Conservation (phyloP, 2,888 invertebrate genomes). For the Trissonchulus latispiculum region DNA sequence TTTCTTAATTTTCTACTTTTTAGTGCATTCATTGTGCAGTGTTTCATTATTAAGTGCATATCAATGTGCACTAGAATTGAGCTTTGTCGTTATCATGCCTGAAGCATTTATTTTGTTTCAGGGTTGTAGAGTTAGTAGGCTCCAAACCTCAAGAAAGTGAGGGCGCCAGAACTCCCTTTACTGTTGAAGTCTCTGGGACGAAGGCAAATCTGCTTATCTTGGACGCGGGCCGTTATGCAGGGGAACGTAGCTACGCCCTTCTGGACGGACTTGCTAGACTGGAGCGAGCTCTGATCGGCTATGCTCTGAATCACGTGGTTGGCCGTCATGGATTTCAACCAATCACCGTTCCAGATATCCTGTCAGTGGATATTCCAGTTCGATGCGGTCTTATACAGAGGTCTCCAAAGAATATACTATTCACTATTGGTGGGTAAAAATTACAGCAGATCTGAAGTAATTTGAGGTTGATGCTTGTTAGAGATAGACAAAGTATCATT, state of each 20-base stretch:
- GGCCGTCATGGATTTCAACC: conserved; percentile 24
- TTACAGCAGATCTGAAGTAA: too few species aligned
- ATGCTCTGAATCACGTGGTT: conserved; percentile 17
- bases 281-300: conserved; percentile 29
- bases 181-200: neutral
- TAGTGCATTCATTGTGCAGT: too few species aligned
- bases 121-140: too few species aligned
- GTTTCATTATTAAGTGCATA: too few species aligned
- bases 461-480: too few species aligned
- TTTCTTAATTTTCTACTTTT: too few species aligned
- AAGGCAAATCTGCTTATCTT: neutral
- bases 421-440: neutral
- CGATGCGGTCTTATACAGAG: conserved; percentile 35
- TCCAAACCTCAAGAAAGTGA: too few species aligned
- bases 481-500: too few species aligned
- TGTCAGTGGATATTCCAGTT: conserved; percentile 32
- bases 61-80: too few species aligned
- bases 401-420: conserved; percentile 14
- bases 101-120: too few species aligned
- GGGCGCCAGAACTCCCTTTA: neutral
- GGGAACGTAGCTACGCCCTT: conserved; percentile 18
- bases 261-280: conserved; percentile 26
- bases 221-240: neutral
- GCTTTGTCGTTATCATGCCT: too few species aligned
- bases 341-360: conserved; percentile 36